phyloP scores from a whole-genome alignment of 2,888 invertebrate genomes.

The Nemoura dubitans region DNA sequence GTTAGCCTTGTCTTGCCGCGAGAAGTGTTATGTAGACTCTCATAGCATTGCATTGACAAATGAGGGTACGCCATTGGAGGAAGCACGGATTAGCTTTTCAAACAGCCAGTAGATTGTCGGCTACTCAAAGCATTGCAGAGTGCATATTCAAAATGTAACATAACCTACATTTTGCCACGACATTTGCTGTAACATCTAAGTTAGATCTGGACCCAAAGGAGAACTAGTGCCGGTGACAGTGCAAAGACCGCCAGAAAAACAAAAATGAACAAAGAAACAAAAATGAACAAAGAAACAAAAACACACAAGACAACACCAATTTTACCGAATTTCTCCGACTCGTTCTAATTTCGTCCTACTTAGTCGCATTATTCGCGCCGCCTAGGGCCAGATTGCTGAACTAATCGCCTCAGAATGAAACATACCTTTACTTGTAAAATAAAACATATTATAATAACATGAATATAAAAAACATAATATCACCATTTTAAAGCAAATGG shows the following conservation, averaged over 20 bases:
- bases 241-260: neutral
- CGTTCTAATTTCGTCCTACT: neutral
- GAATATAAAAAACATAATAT: neutral
- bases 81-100: too few relatives aligned
- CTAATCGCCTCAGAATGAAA: neutral
- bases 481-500: neutral
- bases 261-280: neutral
- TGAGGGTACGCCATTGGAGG: too few relatives aligned
- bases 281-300: neutral
- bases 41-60: too few relatives aligned
- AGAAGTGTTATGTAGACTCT: too few relatives aligned
- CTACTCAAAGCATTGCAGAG: too few relatives aligned
- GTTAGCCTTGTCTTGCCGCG: too few relatives aligned
- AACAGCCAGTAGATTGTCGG: too few relatives aligned
- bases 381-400: constrained; percentile 12
- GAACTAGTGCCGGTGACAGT: neutral
- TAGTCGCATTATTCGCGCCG: constrained; percentile 9
- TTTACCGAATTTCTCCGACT: constrained; percentile 35
- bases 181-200: too few relatives aligned
- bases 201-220: too few relatives aligned
- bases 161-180: too few relatives aligned
- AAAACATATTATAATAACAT: neutral
- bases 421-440: neutral
- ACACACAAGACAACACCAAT: constrained; percentile 36
- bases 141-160: too few relatives aligned